Percentiles rank a stretch among this genome's conserved stretches.
Evolutionary conservation across 2,888 invertebrate species (phyloP).

Genomic region (Anticlea derivata): DNA sequence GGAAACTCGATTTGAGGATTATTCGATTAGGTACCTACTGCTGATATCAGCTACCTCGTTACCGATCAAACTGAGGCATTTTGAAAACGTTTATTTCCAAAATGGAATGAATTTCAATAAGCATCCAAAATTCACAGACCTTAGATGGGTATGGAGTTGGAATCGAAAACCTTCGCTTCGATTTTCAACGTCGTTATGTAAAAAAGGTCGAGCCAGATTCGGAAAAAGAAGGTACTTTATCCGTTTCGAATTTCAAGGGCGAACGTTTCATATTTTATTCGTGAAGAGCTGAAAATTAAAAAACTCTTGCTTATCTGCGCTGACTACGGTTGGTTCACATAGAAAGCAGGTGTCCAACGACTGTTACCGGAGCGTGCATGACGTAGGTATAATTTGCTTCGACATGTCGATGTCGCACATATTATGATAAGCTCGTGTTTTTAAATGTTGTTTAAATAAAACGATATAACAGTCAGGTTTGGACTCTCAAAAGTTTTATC

Average conservation of each 20-base stretch:
- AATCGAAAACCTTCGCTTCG: conserved; percentile 25
- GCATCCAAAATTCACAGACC: conserved; percentile 20
- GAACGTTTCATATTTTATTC: conserved; percentile 42
- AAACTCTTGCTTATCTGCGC: conserved; percentile 28
- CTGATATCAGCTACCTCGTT: conserved; percentile 21
- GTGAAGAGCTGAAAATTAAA: conserved; percentile 32
- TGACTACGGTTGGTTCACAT: conserved; percentile 3
- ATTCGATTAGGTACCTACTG: conserved; percentile 13
- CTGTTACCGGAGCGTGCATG: too few species aligned
- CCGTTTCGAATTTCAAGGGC: conserved; percentile 46
- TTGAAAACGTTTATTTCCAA: conserved; percentile 21
- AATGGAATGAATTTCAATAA: conserved; percentile 25
- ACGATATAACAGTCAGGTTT: too few species aligned
- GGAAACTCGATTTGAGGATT: conserved; percentile 18
- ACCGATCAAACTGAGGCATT: conserved; percentile 20
- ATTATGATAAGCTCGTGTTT: too few species aligned
- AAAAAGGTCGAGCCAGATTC: conserved; percentile 45
- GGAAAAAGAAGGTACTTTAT: conserved; percentile 40
- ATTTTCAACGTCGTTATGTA: conserved; percentile 45
- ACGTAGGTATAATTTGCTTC: too few species aligned
- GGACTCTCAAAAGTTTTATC: too few species aligned
- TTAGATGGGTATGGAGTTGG: conserved; percentile 17
- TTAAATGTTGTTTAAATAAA: too few species aligned
- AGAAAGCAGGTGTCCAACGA: conserved; percentile 8
- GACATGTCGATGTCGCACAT: too few species aligned